Conservation (phyloP, 2,888 invertebrate species). For the Eristalis arbustorum region DNA sequence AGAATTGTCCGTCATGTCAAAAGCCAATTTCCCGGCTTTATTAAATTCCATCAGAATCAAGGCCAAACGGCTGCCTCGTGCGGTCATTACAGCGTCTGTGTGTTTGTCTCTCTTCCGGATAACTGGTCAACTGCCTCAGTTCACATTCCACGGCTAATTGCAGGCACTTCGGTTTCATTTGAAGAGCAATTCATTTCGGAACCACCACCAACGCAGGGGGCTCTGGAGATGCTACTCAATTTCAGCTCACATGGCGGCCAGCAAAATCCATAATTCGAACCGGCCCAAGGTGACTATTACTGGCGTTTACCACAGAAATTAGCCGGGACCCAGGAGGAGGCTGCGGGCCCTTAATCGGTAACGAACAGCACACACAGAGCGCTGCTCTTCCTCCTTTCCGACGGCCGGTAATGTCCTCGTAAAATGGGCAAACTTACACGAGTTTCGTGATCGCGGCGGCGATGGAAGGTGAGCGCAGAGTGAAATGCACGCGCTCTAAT, state of each 20-base stretch:
- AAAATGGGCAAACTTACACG: constrained; percentile 65
- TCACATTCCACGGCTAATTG: neutral
- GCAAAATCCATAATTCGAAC: constrained; percentile 51
- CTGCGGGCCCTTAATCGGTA: neutral
- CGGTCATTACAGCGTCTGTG: neutral
- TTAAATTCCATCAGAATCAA: neutral
- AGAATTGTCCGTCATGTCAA: neutral
- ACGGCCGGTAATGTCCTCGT: constrained; percentile 64
- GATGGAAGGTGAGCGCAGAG: neutral
- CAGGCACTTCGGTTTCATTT: neutral
- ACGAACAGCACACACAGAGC: constrained; percentile 12
- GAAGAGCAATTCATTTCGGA: constrained; percentile 12
- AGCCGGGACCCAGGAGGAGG: constrained; percentile 30
- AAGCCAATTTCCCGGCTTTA: neutral
- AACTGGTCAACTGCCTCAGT: neutral
- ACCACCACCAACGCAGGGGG: too few relatives aligned
- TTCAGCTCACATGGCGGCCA: constrained; percentile 8
- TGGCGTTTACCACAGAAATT: constrained; percentile 59
- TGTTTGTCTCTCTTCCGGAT: neutral
- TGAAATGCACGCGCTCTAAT: constrained; percentile 38
- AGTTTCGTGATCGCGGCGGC: constrained; percentile 52
- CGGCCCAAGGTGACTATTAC: constrained; percentile 38
- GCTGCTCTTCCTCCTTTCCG: constrained; percentile 7
- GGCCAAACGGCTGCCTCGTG: neutral
- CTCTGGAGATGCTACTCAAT: neutral